Base-by-base conservation (phyloP, 2,888 invertebrate species). In the Eugnorisma glareosa region DNA sequence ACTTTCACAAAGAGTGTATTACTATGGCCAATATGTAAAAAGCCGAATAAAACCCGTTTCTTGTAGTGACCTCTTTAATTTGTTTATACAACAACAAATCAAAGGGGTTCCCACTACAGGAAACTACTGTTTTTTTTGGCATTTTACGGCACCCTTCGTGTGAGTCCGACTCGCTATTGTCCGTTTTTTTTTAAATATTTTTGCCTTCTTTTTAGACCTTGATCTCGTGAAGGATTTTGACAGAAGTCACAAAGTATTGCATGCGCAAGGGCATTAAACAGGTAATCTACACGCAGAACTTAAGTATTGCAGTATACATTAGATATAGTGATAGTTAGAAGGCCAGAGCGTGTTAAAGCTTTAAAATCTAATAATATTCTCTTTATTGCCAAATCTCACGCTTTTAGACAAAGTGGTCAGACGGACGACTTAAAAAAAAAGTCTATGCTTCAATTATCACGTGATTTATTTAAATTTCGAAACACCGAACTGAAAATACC, bases 281-380 rank as follows among this genome's bases (percentile, higher is more conserved):
- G 67, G 82, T 67, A 83, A 79, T 86, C 43, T 77, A 76, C 75
- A 67, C 28, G 59, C 45, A 43, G 80, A n/a, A n/a, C n/a, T 86
- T 84, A 82, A 80, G 57, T 88, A 74, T 87, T 86, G 85, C 86
- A 79, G 45, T 83, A 77, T 67, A 82, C 71, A 79, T 87, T 82
- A 76, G 74, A 75, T 54, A 83, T 78, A 88, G 83, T 84, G 87
- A 89, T 87, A 88, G 86, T 85, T 89, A 84, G 81, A 90, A 89
- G 89, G 89, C 76, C 88, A 77, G 24, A 76, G 40, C 76, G 72
- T 70, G 75, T 68, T 75, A 79, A 64, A 77, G 74, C 45, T 76
- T 68, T 75, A 73, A 85, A 79, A 75, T 81, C 48, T 40, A 82
- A 75, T 76, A 68, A 75, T 70, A 68, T 75, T 77, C 48, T 63